Evolutionary conservation across 2,888 invertebrate genomes (phyloP).

Genomic region (Hedya salicella): DNA sequence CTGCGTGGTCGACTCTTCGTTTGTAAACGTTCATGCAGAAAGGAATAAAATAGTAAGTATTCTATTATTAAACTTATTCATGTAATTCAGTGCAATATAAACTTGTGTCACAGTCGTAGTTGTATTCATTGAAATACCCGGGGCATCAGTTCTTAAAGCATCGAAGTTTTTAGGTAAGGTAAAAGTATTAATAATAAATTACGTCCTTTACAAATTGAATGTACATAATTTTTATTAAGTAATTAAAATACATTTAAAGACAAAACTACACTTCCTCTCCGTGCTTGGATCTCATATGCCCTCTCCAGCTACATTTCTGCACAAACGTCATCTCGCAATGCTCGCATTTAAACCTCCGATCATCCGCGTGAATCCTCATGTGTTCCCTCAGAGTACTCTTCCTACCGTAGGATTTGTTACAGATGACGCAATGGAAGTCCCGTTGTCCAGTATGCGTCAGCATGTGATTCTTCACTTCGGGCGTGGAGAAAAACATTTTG

Average conservation of each 20-base stretch:
- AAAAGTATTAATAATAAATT: too few relatives aligned
- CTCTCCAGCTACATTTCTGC: slow-evolving; percentile 30
- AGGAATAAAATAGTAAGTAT: neutral
- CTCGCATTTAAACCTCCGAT: slow-evolving; percentile 54
- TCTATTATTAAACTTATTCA: neutral
- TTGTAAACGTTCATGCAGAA: neutral
- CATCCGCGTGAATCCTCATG: slow-evolving; percentile 60
- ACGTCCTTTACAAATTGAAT: neutral
- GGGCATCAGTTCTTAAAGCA: too few relatives aligned
- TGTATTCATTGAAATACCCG: too few relatives aligned
- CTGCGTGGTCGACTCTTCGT: neutral
- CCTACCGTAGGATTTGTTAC: slow-evolving; percentile 10
- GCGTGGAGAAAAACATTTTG: slow-evolving; percentile 58
- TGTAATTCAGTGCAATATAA: too few relatives aligned
- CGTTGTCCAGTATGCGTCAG: slow-evolving; percentile 16
- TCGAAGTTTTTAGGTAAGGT: too few relatives aligned
- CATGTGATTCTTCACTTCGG: slow-evolving; percentile 56
- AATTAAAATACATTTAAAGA: neutral
- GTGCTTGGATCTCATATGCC: slow-evolving; percentile 33
- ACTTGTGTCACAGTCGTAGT: too few relatives aligned
- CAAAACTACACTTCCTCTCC: slow-evolving; percentile 8
- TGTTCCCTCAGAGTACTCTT: slow-evolving; percentile 54
- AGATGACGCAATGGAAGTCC: slow-evolving; percentile 27
- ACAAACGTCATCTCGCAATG: slow-evolving; percentile 48
- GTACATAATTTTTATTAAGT: slow-evolving; percentile 2